Conservation (phyloP, 2,113 vertebrate genomes). For the Atractosteus spatula region DNA sequence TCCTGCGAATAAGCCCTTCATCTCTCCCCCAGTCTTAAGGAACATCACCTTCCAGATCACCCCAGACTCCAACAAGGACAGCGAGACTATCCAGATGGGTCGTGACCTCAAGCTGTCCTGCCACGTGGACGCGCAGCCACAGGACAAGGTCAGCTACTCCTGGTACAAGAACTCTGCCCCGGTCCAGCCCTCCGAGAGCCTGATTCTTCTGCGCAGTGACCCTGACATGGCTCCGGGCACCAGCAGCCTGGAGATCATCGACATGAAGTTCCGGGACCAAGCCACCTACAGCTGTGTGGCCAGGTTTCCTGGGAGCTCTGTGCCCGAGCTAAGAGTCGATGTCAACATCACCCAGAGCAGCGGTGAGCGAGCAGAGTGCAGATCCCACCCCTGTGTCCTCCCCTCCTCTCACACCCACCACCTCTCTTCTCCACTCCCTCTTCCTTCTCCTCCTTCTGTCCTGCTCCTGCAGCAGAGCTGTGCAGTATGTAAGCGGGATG, state of each 20-base stretch:
- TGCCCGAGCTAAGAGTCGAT: slow-evolving; percentile 85
- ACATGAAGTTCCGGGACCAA: slow-evolving; percentile 92
- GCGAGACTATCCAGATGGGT: slow-evolving; percentile 91
- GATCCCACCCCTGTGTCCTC: neutral
- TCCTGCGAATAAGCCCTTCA: neutral
- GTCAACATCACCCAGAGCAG: slow-evolving; percentile 97
- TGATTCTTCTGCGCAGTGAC: slow-evolving; percentile 88
- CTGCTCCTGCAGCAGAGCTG: neutral
- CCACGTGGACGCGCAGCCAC: slow-evolving; percentile 93
- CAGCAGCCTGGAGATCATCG: slow-evolving; percentile 93
- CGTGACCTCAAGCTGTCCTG: slow-evolving; percentile 96
- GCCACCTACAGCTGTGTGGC: slow-evolving; percentile 91
- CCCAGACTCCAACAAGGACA: slow-evolving; percentile 95
- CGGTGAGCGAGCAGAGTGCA: slow-evolving; percentile 62
- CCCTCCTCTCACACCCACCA: neutral
- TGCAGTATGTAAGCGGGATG: too few relatives aligned
- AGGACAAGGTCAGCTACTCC: slow-evolving; percentile 94
- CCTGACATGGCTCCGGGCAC: slow-evolving; percentile 87
- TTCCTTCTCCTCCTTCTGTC: neutral
- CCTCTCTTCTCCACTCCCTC: neutral
- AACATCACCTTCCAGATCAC: slow-evolving; percentile 97
- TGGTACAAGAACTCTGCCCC: slow-evolving; percentile 92
- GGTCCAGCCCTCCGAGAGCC: slow-evolving; percentile 77
- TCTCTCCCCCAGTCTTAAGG: slow-evolving; percentile 74
- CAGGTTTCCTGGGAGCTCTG: slow-evolving; percentile 81